Evolutionary conservation across 2,113 vertebrate species (phyloP), one percentile per base, ranked within the genome.

Genomic region (Emydocephalus ijimae): DNA sequence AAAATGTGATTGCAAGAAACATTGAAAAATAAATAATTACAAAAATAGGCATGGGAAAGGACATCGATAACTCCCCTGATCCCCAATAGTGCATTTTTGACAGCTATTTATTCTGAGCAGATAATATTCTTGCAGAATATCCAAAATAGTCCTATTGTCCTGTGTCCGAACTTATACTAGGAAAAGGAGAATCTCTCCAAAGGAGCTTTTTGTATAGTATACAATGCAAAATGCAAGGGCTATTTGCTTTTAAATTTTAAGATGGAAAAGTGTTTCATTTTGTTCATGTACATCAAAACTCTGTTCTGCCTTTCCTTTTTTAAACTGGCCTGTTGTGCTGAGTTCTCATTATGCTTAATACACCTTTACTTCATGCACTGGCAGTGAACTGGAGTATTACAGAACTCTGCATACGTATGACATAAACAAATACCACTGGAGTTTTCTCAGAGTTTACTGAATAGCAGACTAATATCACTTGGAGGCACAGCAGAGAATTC

Each of bases 371-470:
- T 29, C 26, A 43, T 5, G 21, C 23, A 29, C 54, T 50, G 15
- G 91, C 26, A 50, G 21, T 20, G 55, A 52, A 23, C 61, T 61
- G 43, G 45, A 45, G 9, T 85, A 24, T 54, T 52, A 26, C 56
- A 29, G 43, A 52, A 54, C 1, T 57, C 9, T 81, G 39, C 24
- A 3, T 26, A 52, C 10, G 5, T 29, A 34, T 29, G 64, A 12
- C 12, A 23, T 54, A 61, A 85, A 85, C 2, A n/a, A 57, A 18
- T 26, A 61, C 3, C 18, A 9, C 57, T 26, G 59, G 34, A 9
- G 4, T 87, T 95, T 89, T 92, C 85, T 69, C 91, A 9, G n/a
- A 94, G 18, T 91, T 94, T 55, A 48, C 85, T 93, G 93, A 93
- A 45, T 56, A 92, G 87, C 54, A 26, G 26, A 20, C 87, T 8